These are phyloP conservation scores for Ambastaia sidthimunki DNA, from an alignment of 2,797 vertebrate species.

Conservation along the genomic window DNA sequence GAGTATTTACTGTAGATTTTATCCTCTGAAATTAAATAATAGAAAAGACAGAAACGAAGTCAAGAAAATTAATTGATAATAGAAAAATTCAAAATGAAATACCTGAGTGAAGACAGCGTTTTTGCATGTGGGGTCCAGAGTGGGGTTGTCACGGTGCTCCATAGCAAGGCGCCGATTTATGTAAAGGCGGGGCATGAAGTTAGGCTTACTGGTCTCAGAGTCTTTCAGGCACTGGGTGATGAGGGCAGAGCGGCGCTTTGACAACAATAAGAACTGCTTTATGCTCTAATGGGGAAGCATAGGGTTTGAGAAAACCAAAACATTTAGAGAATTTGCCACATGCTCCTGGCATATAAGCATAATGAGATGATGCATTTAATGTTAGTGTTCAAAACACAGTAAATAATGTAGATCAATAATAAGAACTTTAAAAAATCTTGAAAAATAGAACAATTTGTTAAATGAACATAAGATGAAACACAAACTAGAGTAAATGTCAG, in stretches of 20 bases:
- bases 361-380: not conserved
- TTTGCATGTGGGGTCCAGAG: conserved; percentile 89
- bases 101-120: conserved; percentile 95
- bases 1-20: not conserved
- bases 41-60: not conserved
- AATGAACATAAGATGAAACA: not conserved
- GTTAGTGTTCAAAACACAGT: not conserved
- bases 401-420: no score
- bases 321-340: not conserved
- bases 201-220: conserved; percentile 95
- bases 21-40: not conserved
- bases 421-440: no score
- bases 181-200: conserved; percentile 95
- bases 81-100: no score
- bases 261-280: conserved; percentile 95
- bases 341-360: not conserved
- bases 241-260: conserved; percentile 90
- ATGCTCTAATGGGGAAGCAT: conserved; percentile 80
- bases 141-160: conserved; percentile 95
- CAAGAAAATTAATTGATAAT: no score
- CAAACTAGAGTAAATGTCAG: not conserved
- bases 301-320: not conserved
- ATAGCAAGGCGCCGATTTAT: conserved; percentile 97
- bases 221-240: conserved; percentile 96
- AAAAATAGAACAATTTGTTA: not conserved